Evolutionary conservation across 1,140 invertebrate genomes (phyloP).

Genomic region (Hylaeus volcanicus): DNA sequence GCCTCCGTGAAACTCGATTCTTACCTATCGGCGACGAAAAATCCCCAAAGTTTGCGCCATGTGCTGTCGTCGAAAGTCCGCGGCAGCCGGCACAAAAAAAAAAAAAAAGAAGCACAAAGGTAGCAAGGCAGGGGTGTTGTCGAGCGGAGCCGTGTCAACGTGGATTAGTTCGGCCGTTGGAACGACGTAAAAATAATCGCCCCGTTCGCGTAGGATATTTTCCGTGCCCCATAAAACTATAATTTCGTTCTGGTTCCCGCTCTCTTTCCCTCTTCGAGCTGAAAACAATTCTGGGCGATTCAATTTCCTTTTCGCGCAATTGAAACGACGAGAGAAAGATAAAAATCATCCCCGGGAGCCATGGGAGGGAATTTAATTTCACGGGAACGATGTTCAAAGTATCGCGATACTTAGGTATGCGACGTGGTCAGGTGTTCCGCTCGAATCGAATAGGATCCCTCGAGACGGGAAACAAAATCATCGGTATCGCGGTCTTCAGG

Average conservation of each 20-base stretch:
- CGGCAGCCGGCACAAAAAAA: constrained; percentile 9
- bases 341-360: constrained; percentile 33
- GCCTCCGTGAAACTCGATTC: constrained; percentile 22
- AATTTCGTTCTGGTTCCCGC: constrained; percentile 25
- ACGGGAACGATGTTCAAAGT: constrained; percentile 29
- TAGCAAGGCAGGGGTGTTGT: background rate
- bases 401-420: constrained; percentile 30
- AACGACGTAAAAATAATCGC: constrained; percentile 45
- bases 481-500: no score
- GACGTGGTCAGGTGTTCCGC: background rate
- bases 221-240: constrained; percentile 20
- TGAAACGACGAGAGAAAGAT: constrained; percentile 13
- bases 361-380: constrained; percentile 28
- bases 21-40: constrained; percentile 44
- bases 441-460: background rate
- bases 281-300: constrained; percentile 47
- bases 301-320: constrained; percentile 38
- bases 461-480: background rate
- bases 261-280: background rate
- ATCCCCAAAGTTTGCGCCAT: constrained; percentile 55
- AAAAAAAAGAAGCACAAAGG: constrained; percentile 21
- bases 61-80: constrained; percentile 38
- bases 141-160: constrained; percentile 18
- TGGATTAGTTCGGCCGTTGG: constrained; percentile 7
- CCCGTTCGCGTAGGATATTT: constrained; percentile 3